phyloP scores from a whole-genome alignment of 2,888 invertebrate species.

The Dolichomitus sp. region DNA sequence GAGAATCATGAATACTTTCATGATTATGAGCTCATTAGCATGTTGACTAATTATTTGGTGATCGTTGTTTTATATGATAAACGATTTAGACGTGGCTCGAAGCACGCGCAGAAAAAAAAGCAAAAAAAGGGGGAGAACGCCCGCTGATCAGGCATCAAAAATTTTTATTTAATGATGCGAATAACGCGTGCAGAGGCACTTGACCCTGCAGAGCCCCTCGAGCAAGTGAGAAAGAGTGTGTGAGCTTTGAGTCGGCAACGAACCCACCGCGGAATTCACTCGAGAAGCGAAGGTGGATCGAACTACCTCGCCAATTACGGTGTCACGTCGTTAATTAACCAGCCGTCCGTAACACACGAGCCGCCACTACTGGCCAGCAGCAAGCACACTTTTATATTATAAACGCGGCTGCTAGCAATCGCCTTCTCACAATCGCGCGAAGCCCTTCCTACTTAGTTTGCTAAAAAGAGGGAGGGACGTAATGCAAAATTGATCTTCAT shows the following conservation, averaged over 20 bases:
- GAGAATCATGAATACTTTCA: slow-evolving; percentile 12
- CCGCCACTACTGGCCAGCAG: slow-evolving; percentile 57
- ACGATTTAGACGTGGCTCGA: slow-evolving; percentile 51
- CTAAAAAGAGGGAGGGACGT: slow-evolving; percentile 17
- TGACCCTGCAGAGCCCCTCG: slow-evolving; percentile 66
- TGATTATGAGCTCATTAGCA: slow-evolving; percentile 25
- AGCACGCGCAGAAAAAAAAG: slow-evolving; percentile 5
- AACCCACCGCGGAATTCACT: slow-evolving; percentile 56
- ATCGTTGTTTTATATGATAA: slow-evolving; percentile 15
- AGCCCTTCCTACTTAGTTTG: slow-evolving; percentile 7
- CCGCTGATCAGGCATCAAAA: slow-evolving; percentile 70
- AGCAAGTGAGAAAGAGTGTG: slow-evolving; percentile 32
- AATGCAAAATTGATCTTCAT: slow-evolving; percentile 23
- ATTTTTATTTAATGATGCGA: slow-evolving; percentile 80
- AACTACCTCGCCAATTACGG: slow-evolving; percentile 78
- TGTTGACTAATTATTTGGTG: slow-evolving; percentile 18
- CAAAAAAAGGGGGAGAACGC: slow-evolving; percentile 15
- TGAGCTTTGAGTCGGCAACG: slow-evolving; percentile 38
- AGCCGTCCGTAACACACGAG: slow-evolving; percentile 69
- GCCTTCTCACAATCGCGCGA: slow-evolving; percentile 17
- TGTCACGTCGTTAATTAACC: slow-evolving; percentile 81
- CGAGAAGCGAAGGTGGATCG: slow-evolving; percentile 72
- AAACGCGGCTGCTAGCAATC: slow-evolving; percentile 26
- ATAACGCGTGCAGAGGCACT: slow-evolving; percentile 70
- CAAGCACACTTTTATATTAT: slow-evolving; percentile 56